Evolutionary conservation across 2,113 vertebrate genomes (phyloP), one percentile per base, ranked within the genome.

Genomic region (Paracanthobrama guichenoti): DNA sequence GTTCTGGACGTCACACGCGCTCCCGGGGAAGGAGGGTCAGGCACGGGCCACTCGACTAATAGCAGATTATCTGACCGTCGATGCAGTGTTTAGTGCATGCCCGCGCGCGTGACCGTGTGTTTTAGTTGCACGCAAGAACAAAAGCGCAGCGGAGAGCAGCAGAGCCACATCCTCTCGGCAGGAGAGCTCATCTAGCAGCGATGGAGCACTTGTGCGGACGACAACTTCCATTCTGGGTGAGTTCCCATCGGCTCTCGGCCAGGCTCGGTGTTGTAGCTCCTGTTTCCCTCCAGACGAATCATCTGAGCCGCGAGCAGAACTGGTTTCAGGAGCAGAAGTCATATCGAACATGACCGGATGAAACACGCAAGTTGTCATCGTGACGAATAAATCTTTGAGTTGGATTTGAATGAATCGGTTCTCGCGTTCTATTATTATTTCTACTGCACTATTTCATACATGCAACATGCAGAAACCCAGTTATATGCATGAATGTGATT

Each of bases 121-220:
- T 66, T 86, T 81, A 67, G 72, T 48, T 20, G 39, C 79, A 53
- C 28, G 42, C 31, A 76, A 72, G 69, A 86, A 46, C 12, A 78
- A 83, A 78, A 84, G 75, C 84, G 55, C 73, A 73, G 66, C 75
- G 48, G n/a, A n/a, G 39, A 80, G 79, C 74, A 72, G 72, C 57
- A 48, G 81, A 85, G 85, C 71, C 82, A 89, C 86, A 87, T 88
- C 77, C 59, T 42, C 72, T 46, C 48, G 59, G n/a, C 62, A 59
- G 84, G 82, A 78, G 77, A 85, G 80, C 75, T 84, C 84, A 78
- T 39, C 69, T 7, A 59, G 9, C 85, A 69, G 86, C 83, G 90
- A 95, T 95, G 94, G 92, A 94, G 91, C 80, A 66, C 80, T 86
- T 95, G 55, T 95, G 94, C 86, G 94, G 94, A 89, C n/a, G 4